These are phyloP conservation scores for Phalloptychus januarius DNA, from an alignment of 2,797 vertebrate genomes.

Conservation along the genomic window DNA sequence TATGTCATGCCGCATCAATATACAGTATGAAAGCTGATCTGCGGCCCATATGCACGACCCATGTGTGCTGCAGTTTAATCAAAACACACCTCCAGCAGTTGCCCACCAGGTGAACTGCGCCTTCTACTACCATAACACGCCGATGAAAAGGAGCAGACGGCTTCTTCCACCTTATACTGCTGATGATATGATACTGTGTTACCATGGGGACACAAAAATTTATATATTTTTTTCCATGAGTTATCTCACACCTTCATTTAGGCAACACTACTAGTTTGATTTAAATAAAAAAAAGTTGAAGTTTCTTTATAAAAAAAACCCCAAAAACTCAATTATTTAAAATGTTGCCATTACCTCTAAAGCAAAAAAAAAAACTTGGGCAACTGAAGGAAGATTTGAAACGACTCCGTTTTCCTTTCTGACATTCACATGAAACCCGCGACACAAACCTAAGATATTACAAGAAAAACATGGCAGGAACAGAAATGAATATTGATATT, in stretches of 20 bases:
- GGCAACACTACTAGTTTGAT: not conserved
- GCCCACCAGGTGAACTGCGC: conserved; percentile 44
- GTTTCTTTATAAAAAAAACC: not conserved
- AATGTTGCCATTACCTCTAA: not conserved
- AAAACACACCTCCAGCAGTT: conserved; percentile 62
- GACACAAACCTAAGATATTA: conserved; percentile 30
- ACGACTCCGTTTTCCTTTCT: conserved; percentile 9
- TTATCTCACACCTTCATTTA: conserved; percentile 8
- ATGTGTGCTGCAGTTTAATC: conserved; percentile 50
- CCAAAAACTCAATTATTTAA: not conserved
- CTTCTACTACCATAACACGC: conserved; percentile 11
- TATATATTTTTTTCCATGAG: conserved; percentile 17
- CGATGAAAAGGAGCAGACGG: conserved; percentile 15
- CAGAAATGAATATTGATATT: conserved; percentile 65
- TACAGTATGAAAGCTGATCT: conserved; percentile 41
- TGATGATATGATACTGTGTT: conserved; percentile 21
- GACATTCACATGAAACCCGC: conserved; percentile 40
- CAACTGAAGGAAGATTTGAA: not conserved
- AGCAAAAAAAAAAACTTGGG: not conserved
- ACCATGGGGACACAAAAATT: conserved; percentile 36
- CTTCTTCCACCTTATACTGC: conserved; percentile 11
- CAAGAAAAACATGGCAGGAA: conserved; percentile 27
- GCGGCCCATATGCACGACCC: conserved; percentile 61
- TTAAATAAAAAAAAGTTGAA: not conserved
- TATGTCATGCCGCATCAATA: conserved; percentile 29